Percentiles rank a stretch among this genome's conserved stretches.
phyloP scores from a whole-genome alignment of 2,113 vertebrate genomes.

The Cavia porcellus region DNA sequence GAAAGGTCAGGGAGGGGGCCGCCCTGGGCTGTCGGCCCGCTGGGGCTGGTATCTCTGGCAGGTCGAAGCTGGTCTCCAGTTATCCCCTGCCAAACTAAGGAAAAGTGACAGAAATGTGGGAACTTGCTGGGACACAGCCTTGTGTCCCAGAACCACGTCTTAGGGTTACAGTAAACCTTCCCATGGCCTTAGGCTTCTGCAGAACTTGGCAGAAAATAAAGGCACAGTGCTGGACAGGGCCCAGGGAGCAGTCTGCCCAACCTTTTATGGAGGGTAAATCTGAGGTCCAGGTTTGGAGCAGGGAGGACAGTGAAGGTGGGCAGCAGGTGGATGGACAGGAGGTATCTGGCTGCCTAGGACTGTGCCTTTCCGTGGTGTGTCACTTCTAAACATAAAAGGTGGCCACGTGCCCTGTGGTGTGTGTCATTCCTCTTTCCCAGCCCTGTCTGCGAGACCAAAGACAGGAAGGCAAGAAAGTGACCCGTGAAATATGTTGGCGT shows the following conservation, averaged over 20 bases:
- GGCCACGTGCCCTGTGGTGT: rapidly evolving
- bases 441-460: neutral
- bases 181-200: rapidly evolving
- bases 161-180: neutral
- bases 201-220: neutral
- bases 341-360: neutral
- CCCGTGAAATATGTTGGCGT: neutral
- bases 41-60: constrained; percentile 35
- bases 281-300: rapidly evolving
- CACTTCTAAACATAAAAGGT: too few relatives aligned
- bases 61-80: constrained; percentile 41
- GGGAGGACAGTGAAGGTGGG: neutral
- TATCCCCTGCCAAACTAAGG: neutral
- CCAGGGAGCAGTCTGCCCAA: neutral
- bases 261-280: neutral
- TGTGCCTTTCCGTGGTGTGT: neutral
- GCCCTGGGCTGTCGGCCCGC: neutral
- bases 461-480: neutral
- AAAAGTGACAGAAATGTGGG: constrained; percentile 32
- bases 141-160: neutral
- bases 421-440: neutral
- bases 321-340: neutral
- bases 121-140: neutral
- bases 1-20: neutral
- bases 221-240: rapidly evolving